Evolutionary conservation across 2,888 invertebrate genomes (phyloP), one percentile per base, ranked within the genome.

Genomic region (Papilio elwesi): DNA sequence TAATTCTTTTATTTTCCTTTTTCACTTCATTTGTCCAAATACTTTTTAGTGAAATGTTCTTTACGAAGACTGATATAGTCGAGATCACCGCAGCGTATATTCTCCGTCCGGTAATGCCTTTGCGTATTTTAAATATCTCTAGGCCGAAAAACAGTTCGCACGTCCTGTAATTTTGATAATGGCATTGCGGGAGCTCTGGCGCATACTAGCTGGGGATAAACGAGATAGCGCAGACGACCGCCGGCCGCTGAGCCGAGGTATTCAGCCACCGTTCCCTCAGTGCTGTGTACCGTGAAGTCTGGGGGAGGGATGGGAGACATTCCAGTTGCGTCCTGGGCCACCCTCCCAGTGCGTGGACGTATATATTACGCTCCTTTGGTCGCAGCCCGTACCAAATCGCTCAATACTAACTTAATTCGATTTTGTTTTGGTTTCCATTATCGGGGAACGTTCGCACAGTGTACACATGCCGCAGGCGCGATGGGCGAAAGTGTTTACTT

Each of bases 91-190:
- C 68, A 49, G 68, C 47, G 47, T 68, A 38, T 12, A 68, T 16
- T 57, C 10, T 11, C 9, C 16, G 13, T 13, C 13, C 12, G 9
- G 16, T 43, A 47, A 64, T 55, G 48, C 13, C 11, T 26, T 53
- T 72, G 26, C 73, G 73, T 75, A 73, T 74, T 59, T 70, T 52
- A 73, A 69, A 62, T 65, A 73, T 74, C 74, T 72, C 75, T 74
- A 76, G 75, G 71, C 75, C 74, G 74, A 76, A 26, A 26, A 74
- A 47, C 73, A 73, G 74, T 73, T 70, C 65, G 73, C 74, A 78
- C 80, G 81, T 83, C 79, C 82, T 84, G 82, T 87, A 87, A 88
- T 90, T 88, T 88, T 81, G 86, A 85, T 88, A 90, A 90, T 90
- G 85, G 85, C 77, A 80, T 78, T 78, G 76, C 77, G 82, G 78